A percentile compares a stretch with the other conserved stretches of the same genome.
Conservation (phyloP, 2,113 vertebrate species). For the Otus sunia region DNA sequence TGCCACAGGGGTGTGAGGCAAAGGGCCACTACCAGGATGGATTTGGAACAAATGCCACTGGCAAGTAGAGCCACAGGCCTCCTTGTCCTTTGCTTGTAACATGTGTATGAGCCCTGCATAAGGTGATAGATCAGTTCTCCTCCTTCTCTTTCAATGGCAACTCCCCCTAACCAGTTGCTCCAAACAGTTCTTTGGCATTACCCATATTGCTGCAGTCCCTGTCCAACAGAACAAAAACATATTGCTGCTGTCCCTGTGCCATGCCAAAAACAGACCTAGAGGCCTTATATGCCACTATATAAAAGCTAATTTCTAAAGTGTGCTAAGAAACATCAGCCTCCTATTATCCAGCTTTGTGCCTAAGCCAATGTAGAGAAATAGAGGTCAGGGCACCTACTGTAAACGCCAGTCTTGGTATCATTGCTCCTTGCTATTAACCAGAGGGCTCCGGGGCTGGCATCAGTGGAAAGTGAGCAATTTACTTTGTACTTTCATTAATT, state of each 20-base stretch:
- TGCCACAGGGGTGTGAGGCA: neutral
- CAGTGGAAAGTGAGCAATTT: neutral
- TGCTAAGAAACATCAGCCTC: neutral
- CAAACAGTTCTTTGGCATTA: neutral
- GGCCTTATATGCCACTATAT: neutral
- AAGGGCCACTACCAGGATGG: neutral
- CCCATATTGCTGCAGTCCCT: neutral
- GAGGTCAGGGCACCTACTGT: neutral
- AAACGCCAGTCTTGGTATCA: neutral
- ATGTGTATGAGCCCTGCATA: rapidly evolving
- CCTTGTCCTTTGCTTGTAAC: neutral
- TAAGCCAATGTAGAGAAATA: neutral
- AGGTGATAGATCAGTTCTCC: neutral
- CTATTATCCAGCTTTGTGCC: neutral
- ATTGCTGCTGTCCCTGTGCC: neutral
- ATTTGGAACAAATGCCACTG: rapidly evolving
- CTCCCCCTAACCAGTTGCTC: neutral
- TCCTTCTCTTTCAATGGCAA: neutral
- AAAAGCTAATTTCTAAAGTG: neutral
- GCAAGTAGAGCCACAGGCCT: rapidly evolving
- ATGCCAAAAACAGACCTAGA: neutral
- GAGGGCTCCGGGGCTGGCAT: neutral
- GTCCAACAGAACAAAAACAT: too few relatives aligned
- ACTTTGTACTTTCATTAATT: neutral
- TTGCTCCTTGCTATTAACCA: neutral